Conservation (phyloP, 2,888 invertebrate genomes). For the Laspeyria flexula region DNA sequence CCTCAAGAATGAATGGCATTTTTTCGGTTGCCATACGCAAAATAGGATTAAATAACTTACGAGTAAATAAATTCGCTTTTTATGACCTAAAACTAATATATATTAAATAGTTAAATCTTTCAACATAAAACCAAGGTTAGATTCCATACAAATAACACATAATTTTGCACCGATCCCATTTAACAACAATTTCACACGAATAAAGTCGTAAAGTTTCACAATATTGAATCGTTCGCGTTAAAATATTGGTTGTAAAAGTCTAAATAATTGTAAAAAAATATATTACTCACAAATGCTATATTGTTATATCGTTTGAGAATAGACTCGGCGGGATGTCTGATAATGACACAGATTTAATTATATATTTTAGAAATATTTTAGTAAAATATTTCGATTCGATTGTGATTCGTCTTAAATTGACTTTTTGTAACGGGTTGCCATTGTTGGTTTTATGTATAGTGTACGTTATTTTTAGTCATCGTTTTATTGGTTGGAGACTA, state of each 20-base stretch:
- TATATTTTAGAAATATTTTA: constrained; percentile 14
- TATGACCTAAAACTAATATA: no score
- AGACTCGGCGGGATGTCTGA: constrained; percentile 35
- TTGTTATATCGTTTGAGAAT: constrained; percentile 22
- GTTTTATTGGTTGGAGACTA: neutral
- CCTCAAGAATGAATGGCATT: no score
- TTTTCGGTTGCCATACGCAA: no score
- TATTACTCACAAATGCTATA: constrained; percentile 11
- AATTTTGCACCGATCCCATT: constrained; percentile 17
- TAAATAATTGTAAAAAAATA: constrained; percentile 29
- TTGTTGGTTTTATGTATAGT: constrained; percentile 1
- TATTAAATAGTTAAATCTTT: no score
- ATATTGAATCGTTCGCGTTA: constrained; percentile 35
- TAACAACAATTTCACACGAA: constrained; percentile 23
- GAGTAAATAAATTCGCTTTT: no score
- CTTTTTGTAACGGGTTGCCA: constrained; percentile 7
- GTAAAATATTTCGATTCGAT: constrained; percentile 10
- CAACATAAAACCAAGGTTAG: neutral
- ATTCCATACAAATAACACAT: neutral
- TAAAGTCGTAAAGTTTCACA: constrained; percentile 31
- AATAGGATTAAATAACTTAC: no score
- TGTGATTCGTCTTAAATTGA: constrained; percentile 1
- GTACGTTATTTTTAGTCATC: neutral
- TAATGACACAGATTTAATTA: constrained; percentile 24
- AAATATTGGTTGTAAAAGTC: constrained; percentile 48